Percentiles rank a stretch among this genome's conserved stretches.
phyloP scores from a whole-genome alignment of 2,888 invertebrate genomes.

The Lasioglossum vierecki region DNA sequence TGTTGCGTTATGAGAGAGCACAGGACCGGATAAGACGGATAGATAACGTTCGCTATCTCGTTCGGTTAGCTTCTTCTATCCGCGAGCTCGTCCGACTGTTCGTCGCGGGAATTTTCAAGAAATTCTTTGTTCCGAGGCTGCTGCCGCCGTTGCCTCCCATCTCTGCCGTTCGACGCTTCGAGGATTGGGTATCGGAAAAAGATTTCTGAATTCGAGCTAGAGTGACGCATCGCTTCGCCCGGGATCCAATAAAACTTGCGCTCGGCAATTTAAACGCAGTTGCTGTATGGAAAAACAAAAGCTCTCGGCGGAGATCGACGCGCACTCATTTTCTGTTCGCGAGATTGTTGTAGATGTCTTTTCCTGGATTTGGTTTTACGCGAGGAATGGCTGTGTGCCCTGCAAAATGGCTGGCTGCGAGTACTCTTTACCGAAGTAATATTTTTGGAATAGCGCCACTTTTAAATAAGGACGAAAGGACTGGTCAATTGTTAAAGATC shows the following conservation, averaged over 20 bases:
- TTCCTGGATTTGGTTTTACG: not conserved
- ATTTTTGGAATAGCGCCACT: not conserved
- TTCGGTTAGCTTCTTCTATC: not conserved
- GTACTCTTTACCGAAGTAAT: not conserved
- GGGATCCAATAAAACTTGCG: not conserved
- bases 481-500: constrained; percentile 7
- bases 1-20: constrained; percentile 18
- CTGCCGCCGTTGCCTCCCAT: not conserved
- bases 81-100: not conserved
- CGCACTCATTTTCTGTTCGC: not conserved
- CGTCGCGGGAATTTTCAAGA: not conserved
- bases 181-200: constrained; percentile 6
- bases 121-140: not conserved
- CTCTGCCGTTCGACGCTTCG: not conserved
- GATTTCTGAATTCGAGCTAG: not conserved
- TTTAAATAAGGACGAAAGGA: too few relatives aligned
- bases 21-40: not conserved
- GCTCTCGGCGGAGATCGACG: not conserved
- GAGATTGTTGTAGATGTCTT: not conserved
- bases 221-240: constrained; percentile 2
- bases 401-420: not conserved
- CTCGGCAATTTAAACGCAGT: constrained; percentile 4
- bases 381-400: not conserved
- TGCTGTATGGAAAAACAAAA: constrained; percentile 1
- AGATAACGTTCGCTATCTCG: not conserved